phyloP scores from a whole-genome alignment of 2,113 vertebrate genomes.

The Cromileptes altivelis region DNA sequence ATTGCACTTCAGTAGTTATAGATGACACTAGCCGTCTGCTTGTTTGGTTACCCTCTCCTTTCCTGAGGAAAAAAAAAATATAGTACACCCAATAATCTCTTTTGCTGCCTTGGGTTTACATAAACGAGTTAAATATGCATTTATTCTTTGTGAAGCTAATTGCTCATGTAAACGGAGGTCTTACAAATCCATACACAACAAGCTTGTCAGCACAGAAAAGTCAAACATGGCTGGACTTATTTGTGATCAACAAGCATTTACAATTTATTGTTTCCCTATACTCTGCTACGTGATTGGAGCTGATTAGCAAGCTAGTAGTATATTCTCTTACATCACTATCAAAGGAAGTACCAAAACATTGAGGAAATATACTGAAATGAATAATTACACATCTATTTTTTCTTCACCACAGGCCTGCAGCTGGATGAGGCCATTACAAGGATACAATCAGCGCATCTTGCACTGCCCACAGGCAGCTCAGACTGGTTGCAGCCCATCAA shows the following conservation, averaged over 20 bases:
- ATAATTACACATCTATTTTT: background rate
- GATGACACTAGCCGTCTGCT: background rate
- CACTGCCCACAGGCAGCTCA: background rate
- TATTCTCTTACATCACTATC: background rate
- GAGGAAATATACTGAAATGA: background rate
- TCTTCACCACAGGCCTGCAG: constrained; percentile 6
- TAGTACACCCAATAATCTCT: background rate
- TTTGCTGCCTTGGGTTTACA: background rate
- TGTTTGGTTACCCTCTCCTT: background rate
- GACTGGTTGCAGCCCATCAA: constrained; percentile 33
- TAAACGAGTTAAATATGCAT: background rate
- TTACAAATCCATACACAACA: background rate
- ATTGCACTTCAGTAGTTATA: constrained; percentile 2
- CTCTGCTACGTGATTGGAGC: background rate
- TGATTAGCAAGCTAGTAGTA: constrained; percentile 8
- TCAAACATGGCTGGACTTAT: background rate
- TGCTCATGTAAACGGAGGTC: background rate
- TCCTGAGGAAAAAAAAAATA: background rate
- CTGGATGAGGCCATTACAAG: background rate
- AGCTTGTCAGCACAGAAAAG: background rate
- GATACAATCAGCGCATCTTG: background rate
- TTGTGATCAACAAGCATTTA: background rate
- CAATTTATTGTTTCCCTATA: background rate
- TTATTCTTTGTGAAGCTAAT: constrained; percentile 1
- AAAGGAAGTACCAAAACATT: background rate